Percentiles rank a stretch among this genome's conserved stretches.
Conservation (phyloP, 2,888 invertebrate genomes). For the Idaea biselata region DNA sequence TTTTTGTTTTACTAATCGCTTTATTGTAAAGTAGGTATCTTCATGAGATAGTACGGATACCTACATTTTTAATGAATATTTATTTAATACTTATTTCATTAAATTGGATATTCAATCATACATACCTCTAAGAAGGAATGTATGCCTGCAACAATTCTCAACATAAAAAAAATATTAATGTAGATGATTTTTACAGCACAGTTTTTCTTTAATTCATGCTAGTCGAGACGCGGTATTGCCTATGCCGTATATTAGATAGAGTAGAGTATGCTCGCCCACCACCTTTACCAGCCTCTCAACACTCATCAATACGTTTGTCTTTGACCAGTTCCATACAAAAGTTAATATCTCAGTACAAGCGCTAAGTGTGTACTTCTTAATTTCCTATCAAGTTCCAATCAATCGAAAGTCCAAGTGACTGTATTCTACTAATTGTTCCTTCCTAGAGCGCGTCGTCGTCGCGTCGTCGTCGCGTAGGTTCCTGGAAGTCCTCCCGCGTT, state of each 20-base stretch:
- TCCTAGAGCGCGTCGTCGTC: conserved; percentile 31
- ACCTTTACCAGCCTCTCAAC: too few relatives aligned
- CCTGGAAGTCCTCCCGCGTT: conserved; percentile 52
- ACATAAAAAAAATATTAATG: too few relatives aligned
- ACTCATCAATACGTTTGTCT: too few relatives aligned
- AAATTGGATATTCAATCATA: neutral
- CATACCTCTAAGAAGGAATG: too few relatives aligned
- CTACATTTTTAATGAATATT: neutral
- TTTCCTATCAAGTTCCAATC: conserved; percentile 28
- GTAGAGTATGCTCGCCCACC: too few relatives aligned
- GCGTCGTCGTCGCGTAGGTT: conserved; percentile 40
- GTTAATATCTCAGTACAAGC: neutral
- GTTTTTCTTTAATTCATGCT: too few relatives aligned
- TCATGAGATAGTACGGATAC: neutral
- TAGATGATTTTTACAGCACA: too few relatives aligned
- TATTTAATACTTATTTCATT: neutral
- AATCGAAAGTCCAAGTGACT: conserved; percentile 39
- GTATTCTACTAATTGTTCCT: conserved; percentile 50
- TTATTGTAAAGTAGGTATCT: conserved; percentile 4
- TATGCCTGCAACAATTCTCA: too few relatives aligned
- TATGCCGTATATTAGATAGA: too few relatives aligned
- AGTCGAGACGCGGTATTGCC: too few relatives aligned
- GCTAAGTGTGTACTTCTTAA: neutral
- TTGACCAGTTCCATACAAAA: too few relatives aligned
- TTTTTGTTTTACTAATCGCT: conserved; percentile 10